Conservation (phyloP, 2,797 vertebrate genomes). For the Mus minutoides region DNA sequence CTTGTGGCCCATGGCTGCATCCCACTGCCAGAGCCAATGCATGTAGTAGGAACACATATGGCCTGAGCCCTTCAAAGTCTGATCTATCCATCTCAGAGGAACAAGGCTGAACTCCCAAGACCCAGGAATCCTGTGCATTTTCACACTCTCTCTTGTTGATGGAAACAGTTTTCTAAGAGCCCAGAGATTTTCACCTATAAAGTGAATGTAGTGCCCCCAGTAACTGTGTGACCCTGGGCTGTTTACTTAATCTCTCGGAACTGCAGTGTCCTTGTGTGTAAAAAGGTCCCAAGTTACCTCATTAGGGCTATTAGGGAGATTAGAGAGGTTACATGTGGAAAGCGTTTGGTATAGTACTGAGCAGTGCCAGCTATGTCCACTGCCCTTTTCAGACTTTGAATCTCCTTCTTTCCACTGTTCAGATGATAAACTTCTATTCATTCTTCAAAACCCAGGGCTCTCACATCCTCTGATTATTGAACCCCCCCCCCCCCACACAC, state of each 20-base stretch:
- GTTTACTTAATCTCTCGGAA: slow-evolving; percentile 53
- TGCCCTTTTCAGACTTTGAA: neutral
- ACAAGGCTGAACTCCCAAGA: neutral
- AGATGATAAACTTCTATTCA: neutral
- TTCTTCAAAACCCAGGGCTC: neutral
- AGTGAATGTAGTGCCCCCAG: neutral
- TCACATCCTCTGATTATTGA: neutral
- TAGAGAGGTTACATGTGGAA: neutral
- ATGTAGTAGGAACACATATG: neutral
- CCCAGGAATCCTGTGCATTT: neutral
- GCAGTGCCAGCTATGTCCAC: neutral
- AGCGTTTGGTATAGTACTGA: neutral
- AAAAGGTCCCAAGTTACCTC: slow-evolving; percentile 32
- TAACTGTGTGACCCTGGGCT: slow-evolving; percentile 18
- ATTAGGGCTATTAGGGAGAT: neutral
- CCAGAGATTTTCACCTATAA: neutral
- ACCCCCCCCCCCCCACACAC: neutral
- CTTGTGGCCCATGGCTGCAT: neutral
- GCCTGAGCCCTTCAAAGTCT: neutral
- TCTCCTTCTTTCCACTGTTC: neutral
- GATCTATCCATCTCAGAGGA: neutral
- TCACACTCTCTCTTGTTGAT: neutral
- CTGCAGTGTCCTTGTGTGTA: neutral
- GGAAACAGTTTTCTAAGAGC: slow-evolving; percentile 13
- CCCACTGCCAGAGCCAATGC: neutral